Evolutionary conservation across 2,888 invertebrate genomes (phyloP), one percentile per base, ranked within the genome.

Genomic region (Hypolimnas misippus): DNA sequence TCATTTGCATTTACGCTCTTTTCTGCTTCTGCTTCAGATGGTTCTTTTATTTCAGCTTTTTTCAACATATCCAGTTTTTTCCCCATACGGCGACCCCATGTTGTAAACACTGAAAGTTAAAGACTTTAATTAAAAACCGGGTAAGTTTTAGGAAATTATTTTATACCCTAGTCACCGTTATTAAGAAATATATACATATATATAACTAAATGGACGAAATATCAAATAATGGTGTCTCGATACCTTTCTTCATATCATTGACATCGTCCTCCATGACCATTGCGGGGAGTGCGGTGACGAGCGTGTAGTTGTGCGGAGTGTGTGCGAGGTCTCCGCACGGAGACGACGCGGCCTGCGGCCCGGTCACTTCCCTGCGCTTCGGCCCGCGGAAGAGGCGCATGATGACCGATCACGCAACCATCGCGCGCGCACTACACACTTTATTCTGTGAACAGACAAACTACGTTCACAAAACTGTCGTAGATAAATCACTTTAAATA

Each of bases 81-180:
- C 69, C 96, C 95, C 95, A 96, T 95, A 69, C 95, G 93, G 66
- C 95, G 94, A 75, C 96, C 95, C 96, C 96, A 96, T 71, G 95
- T 95, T 67, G 95, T 94, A 72, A 94, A 90, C 77, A 94, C 94
- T 94, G 90, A 62, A 92, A 88, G 17, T 16, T 25, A 49, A 7
- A 49, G 14, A 12, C 40, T 16, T 40, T 14, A 14, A n/a, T n/a
- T n/a, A n/a, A n/a, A n/a, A n/a, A n/a, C n/a, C n/a, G n/a, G n/a
- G n/a, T n/a, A n/a, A n/a, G n/a, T n/a, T n/a, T n/a, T n/a, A n/a
- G n/a, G n/a, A n/a, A n/a, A n/a, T n/a, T n/a, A n/a, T n/a, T n/a
- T n/a, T n/a, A n/a, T n/a, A 33, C 33, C 0, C 4, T 1, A 33
- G 8, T 33, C 2, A 31, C 31, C n/a, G n/a, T n/a, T 31, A 31